phyloP scores from a whole-genome alignment of 2,888 invertebrate genomes.

The Leuctra nigra region DNA sequence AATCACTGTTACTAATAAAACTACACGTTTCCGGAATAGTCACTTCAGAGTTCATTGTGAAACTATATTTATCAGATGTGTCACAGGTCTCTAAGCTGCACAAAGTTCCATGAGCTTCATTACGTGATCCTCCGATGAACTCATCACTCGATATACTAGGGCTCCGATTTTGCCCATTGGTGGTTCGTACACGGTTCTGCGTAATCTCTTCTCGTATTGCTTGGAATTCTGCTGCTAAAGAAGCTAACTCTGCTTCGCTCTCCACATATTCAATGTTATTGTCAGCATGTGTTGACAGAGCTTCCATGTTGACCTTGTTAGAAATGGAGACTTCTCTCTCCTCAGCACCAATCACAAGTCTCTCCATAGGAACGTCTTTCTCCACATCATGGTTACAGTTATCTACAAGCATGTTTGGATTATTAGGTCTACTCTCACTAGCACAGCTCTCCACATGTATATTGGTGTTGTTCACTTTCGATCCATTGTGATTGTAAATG shows the following conservation, averaged over 20 bases:
- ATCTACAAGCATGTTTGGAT: constrained; percentile 60
- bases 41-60: neutral
- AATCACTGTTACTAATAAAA: neutral
- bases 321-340: constrained; percentile 5
- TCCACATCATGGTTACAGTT: constrained; percentile 39
- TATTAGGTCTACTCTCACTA: constrained; percentile 49
- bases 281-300: neutral
- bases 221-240: constrained; percentile 13
- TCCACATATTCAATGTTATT: neutral
- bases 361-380: constrained; percentile 25
- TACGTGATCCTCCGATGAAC: neutral
- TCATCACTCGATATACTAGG: neutral
- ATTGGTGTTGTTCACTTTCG: constrained; percentile 76
- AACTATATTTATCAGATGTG: neutral
- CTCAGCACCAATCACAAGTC: constrained; percentile 33
- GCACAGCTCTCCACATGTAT: constrained; percentile 59
- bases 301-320: neutral
- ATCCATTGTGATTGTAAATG: constrained; percentile 45
- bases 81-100: neutral
- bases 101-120: neutral
- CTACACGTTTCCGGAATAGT: neutral
- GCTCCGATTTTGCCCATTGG: neutral
- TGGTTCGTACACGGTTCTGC: neutral
- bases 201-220: constrained; percentile 16
- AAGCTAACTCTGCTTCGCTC: constrained; percentile 6